A percentile compares a stretch with the other conserved stretches of the same genome.
phyloP scores from a whole-genome alignment of 2,113 vertebrate species.

The Ursus arctos region DNA sequence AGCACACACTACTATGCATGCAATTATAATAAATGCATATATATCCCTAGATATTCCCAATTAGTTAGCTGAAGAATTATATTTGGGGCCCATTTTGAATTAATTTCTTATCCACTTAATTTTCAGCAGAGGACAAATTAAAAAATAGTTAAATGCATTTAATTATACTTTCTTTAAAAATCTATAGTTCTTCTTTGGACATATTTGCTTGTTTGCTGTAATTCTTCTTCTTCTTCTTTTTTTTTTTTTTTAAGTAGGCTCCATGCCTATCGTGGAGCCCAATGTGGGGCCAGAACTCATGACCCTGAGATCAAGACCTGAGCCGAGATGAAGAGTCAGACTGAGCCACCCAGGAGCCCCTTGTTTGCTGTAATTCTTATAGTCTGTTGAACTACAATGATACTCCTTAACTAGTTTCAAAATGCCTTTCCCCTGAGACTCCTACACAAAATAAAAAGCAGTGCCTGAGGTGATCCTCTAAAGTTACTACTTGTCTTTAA shows the following conservation, averaged over 20 bases:
- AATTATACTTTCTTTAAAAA: slow-evolving; percentile 6
- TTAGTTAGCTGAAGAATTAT: background rate
- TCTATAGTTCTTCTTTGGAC: slow-evolving; percentile 19
- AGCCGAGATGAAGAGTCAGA: background rate
- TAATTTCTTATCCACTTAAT: background rate
- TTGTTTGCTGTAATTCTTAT: background rate
- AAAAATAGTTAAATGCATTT: slow-evolving; percentile 13
- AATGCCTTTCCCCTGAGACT: background rate
- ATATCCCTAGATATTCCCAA: background rate
- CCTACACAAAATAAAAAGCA: slow-evolving; percentile 22
- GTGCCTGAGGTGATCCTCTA: background rate
- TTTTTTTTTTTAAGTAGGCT: background rate
- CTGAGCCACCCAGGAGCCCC: background rate
- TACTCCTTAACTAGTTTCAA: slow-evolving; percentile 49
- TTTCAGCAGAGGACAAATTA: slow-evolving; percentile 36
- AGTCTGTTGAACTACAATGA: slow-evolving; percentile 34
- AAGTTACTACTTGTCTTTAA: background rate
- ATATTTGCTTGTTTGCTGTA: slow-evolving; percentile 1
- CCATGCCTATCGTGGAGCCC: background rate
- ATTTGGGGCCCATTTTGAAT: slow-evolving; percentile 21
- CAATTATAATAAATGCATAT: background rate
- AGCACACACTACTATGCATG: background rate
- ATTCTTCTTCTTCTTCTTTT: background rate
- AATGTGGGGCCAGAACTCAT: background rate
- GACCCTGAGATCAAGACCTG: background rate